Base-by-base conservation (phyloP, 1,140 invertebrate species). In the Drosophila sucinea region DNA sequence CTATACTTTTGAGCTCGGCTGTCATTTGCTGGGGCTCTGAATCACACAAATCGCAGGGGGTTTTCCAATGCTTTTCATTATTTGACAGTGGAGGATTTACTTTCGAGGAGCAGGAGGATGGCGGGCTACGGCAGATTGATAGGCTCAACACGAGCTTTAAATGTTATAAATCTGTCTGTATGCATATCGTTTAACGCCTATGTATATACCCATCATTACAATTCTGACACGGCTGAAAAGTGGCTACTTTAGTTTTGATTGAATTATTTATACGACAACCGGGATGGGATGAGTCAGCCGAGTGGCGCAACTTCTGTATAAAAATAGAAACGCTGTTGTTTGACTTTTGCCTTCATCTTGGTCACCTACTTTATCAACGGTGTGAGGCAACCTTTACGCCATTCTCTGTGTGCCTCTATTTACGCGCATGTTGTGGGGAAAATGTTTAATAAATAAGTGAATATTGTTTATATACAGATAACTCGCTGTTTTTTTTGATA, bases 51-150 rank as follows among this genome's bases (percentile, higher is more conserved):
- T 60, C 23, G 54, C 33, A 4, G 17, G 61, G 62, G 51, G 67
- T 57, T 64, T 74, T 75, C 23, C 60, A 58, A 56, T 72, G 67
- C 62, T 71, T 75, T 78, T 75, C 63, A 67, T 71, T 75, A 60
- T 60, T 64, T 75, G 76, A 71, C 76, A 71, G 63, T 33, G 61
- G 40, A 17, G 67, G 70, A 73, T 73, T 77, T 77, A 60, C 60
- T 47, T 41, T 55, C 10, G 44, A 8, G 35, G 10, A 38, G 17
- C 0, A 7, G 23, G 1, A 8, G 44, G 23, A 1, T 17, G 44
- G 23, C 17, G 8, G 63, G 60, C 41, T 75, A 71, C 29, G 67
- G 57, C 61, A 61, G 63, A 64, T 64, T 71, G 72, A 63, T 67
- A 29, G 35, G 44, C 67, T 60, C 40, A 38, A 32, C 35, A 29